Evolutionary conservation across 2,797 vertebrate genomes (phyloP).

Genomic region (Ataeniobius toweri): DNA sequence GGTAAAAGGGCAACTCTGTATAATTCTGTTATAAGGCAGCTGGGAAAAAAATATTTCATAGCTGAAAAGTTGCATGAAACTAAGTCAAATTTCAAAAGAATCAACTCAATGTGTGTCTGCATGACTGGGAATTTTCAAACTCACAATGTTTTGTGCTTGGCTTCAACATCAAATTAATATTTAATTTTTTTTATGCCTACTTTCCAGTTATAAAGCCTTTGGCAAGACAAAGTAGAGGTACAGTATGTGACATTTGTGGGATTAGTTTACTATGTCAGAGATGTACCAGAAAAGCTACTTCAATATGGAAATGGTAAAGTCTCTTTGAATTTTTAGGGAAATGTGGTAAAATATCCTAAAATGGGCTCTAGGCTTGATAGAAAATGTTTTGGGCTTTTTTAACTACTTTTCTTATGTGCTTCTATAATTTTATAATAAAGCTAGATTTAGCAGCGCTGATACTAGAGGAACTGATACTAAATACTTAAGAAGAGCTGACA

Average conservation of each 20-base stretch:
- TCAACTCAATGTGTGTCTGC: neutral
- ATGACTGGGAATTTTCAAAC: neutral
- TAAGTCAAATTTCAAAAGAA: neutral
- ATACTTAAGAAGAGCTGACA: neutral
- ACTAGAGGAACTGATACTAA: neutral
- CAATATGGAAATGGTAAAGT: neutral
- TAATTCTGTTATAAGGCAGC: constrained; percentile 31
- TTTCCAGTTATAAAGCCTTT: neutral
- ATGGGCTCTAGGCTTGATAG: neutral
- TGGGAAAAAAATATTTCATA: constrained; percentile 40
- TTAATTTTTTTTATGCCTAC: neutral
- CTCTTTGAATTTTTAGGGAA: neutral
- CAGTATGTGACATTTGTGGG: neutral
- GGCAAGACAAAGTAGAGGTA: neutral
- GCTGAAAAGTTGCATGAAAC: constrained; percentile 19
- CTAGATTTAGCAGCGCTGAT: neutral
- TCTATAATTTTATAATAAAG: neutral
- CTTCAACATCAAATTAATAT: neutral
- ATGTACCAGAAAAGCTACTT: neutral
- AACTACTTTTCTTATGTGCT: neutral
- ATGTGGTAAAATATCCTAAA: neutral
- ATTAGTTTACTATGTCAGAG: neutral
- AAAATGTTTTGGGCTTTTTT: neutral
- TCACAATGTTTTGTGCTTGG: constrained; percentile 2
- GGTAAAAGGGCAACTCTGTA: constrained; percentile 49